These are phyloP conservation scores for Vimba vimba DNA, from an alignment of 2,113 vertebrate species.

Conservation along the genomic window DNA sequence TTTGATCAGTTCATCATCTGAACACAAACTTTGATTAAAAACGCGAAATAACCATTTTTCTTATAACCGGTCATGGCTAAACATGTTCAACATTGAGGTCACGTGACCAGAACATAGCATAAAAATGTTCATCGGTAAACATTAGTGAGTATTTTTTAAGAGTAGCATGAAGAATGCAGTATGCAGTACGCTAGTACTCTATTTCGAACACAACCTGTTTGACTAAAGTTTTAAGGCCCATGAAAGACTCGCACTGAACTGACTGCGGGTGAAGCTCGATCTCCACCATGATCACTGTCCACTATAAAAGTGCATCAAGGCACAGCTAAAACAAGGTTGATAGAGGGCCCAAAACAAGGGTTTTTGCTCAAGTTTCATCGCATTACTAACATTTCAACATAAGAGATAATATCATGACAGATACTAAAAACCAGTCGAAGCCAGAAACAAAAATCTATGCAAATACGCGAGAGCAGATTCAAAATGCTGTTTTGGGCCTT, in stretches of 20 bases:
- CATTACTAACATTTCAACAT: conserved; percentile 15
- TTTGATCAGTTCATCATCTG: background rate
- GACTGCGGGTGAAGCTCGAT: background rate
- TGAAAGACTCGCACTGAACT: background rate
- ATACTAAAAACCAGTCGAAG: background rate
- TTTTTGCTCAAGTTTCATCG: conserved; percentile 25
- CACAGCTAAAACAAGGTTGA: conserved; percentile 71
- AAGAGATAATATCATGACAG: background rate
- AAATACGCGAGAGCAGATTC: background rate
- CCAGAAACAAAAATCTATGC: conserved; percentile 1
- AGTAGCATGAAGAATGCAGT: background rate
- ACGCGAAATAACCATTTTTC: background rate
- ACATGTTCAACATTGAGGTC: background rate
- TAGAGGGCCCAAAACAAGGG: background rate
- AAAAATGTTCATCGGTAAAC: background rate
- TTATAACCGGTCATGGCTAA: background rate
- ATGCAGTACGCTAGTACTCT: background rate
- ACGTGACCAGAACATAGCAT: background rate
- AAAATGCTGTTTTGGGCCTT: conserved; percentile 8
- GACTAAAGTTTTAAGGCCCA: conserved; percentile 8
- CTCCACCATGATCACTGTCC: conserved; percentile 54
- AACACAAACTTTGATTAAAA: background rate
- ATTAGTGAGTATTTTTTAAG: background rate
- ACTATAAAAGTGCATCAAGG: conserved; percentile 77
- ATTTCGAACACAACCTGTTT: background rate